These are phyloP conservation scores for Harpagoxenus sublaevis DNA, from an alignment of 2,888 invertebrate genomes.

Conservation along the genomic window DNA sequence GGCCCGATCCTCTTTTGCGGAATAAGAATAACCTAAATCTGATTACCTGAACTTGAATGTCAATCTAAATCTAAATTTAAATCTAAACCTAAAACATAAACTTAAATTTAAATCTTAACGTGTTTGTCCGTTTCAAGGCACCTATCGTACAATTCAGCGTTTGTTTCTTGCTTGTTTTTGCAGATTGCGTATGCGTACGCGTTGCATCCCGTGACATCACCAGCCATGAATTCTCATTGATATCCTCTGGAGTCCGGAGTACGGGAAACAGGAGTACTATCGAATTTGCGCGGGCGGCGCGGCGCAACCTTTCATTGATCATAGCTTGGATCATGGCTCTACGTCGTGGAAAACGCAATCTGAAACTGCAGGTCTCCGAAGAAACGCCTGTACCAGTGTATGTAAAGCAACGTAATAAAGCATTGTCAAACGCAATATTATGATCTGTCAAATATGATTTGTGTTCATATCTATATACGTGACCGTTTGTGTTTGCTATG, in stretches of 20 bases:
- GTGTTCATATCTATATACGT: background rate
- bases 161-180: conserved; percentile 42
- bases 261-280: background rate
- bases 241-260: background rate
- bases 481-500: background rate
- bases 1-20: background rate
- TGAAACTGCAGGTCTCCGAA: conserved; percentile 87
- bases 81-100: conserved; percentile 43
- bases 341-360: conserved; percentile 84
- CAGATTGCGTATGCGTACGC: conserved; percentile 50
- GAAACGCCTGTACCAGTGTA: conserved; percentile 87
- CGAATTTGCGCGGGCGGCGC: conserved; percentile 46
- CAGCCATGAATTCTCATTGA: conserved; percentile 41
- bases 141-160: background rate
- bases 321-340: conserved; percentile 78
- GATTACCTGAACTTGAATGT: conserved; percentile 19
- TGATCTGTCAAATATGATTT: background rate
- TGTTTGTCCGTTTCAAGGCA: background rate
- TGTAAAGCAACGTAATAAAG: conserved; percentile 72
- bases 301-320: conserved; percentile 14
- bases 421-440: too few species aligned
- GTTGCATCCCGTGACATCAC: background rate
- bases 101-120: conserved; percentile 43
- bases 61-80: conserved; percentile 24
- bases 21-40: background rate